A percentile compares a stretch with the other conserved stretches of the same genome.
phyloP scores from a whole-genome alignment of 2,113 vertebrate genomes.

The Prinia subflava region DNA sequence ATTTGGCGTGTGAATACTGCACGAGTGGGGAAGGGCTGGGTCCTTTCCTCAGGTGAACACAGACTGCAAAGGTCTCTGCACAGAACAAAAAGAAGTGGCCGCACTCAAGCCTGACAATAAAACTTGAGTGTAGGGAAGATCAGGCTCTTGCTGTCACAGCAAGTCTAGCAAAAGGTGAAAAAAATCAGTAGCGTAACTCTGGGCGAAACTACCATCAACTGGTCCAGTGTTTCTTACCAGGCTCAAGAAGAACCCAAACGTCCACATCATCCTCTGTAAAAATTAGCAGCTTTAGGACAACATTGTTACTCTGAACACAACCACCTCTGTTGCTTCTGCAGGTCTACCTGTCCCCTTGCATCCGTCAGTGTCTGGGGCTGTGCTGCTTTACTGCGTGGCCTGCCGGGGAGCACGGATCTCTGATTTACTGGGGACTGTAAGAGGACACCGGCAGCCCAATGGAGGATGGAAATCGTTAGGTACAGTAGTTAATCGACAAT shows the following conservation, averaged over 20 bases:
- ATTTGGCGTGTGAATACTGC: conserved; percentile 67
- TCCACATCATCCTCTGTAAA: conserved; percentile 39
- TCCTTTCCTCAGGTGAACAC: background rate
- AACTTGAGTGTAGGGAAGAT: background rate
- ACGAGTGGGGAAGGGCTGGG: conserved; percentile 24
- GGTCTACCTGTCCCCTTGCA: conserved; percentile 17
- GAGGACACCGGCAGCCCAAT: background rate
- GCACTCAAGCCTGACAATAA: background rate
- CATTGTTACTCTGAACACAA: conserved; percentile 24
- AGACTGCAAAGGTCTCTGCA: background rate
- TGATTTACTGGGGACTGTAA: background rate
- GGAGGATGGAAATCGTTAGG: conserved; percentile 9
- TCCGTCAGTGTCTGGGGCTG: background rate
- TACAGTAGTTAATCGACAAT: conserved; percentile 43
- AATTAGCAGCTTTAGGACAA: conserved; percentile 63
- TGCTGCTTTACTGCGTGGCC: background rate
- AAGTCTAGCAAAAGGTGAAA: background rate
- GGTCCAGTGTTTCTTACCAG: conserved; percentile 46
- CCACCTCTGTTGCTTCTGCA: background rate
- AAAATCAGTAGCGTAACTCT: background rate
- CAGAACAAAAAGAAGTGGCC: background rate
- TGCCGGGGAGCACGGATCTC: background rate
- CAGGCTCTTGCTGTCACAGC: background rate
- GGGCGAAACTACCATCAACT: conserved; percentile 19
- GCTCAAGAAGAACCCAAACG: background rate